phyloP scores from a whole-genome alignment of 2,888 invertebrate species.

The Eristalis intricaria region DNA sequence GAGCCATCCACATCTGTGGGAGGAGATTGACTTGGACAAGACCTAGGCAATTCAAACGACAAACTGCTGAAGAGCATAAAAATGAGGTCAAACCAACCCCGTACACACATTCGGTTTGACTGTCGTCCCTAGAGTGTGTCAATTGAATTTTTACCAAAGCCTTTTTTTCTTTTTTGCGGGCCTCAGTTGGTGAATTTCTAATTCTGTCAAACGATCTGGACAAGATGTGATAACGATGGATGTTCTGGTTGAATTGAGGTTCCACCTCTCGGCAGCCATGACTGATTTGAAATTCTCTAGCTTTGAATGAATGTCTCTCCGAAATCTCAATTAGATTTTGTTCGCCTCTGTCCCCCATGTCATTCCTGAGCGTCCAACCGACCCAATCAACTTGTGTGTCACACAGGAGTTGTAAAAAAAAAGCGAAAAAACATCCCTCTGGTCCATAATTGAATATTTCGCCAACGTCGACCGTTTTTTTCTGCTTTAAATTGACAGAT shows the following conservation, averaged over 20 bases:
- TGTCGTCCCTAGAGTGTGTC: neutral
- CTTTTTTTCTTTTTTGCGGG: too few relatives aligned
- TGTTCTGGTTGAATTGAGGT: neutral
- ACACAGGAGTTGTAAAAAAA: neutral
- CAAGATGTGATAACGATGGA: neutral
- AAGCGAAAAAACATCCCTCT: neutral
- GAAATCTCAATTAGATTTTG: neutral
- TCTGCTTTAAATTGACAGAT: slow-evolving; percentile 47
- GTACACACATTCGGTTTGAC: neutral
- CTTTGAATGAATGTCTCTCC: neutral
- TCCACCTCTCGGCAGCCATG: neutral
- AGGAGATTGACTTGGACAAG: neutral
- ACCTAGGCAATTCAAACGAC: neutral
- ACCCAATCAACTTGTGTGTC: neutral
- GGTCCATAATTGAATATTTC: slow-evolving; percentile 47
- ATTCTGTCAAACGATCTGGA: neutral
- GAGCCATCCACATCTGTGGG: neutral
- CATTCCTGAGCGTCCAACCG: neutral
- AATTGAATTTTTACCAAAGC: neutral
- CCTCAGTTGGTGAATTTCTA: neutral
- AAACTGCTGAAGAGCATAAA: neutral
- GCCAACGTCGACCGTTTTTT: slow-evolving; percentile 29
- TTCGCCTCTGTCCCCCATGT: neutral
- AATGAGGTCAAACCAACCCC: neutral
- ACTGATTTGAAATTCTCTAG: neutral